Evolutionary conservation across 1,140 invertebrate genomes (phyloP).

Genomic region (Neuroterus valhalla): DNA sequence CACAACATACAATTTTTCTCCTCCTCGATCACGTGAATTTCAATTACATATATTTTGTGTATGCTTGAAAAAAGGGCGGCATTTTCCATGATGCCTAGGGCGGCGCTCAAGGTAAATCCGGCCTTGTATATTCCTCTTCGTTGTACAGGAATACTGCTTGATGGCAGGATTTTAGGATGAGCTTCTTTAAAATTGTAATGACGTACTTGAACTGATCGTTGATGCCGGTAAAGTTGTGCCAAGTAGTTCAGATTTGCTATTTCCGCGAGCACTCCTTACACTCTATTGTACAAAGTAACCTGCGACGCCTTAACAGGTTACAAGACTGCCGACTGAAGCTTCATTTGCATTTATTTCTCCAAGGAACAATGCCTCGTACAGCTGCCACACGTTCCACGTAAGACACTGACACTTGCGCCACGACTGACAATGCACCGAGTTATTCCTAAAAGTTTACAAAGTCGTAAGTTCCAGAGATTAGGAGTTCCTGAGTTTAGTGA

Average conservation of each 20-base stretch:
- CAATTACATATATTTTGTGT: no score
- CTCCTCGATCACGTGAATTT: no score
- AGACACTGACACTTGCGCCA: not conserved
- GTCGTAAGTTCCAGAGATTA: not conserved
- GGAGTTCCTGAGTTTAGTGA: not conserved
- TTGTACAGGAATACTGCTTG: not conserved
- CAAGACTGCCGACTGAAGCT: conserved; percentile 20
- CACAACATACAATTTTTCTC: no score
- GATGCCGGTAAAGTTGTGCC: not conserved
- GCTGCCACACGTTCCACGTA: conserved; percentile 30
- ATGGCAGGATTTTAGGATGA: not conserved
- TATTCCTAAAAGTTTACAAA: conserved; percentile 5
- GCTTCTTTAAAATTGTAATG: not conserved
- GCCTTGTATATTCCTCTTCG: no score
- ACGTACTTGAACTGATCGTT: not conserved
- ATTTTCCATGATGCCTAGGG: no score
- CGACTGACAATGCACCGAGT: conserved; percentile 12
- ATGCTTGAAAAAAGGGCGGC: no score
- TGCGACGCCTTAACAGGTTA: conserved; percentile 28
- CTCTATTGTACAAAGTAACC: conserved; percentile 16
- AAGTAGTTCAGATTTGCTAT: conserved; percentile 20
- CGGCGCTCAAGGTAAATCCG: no score
- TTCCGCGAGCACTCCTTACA: conserved; percentile 7
- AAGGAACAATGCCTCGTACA: conserved; percentile 33
- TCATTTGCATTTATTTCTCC: conserved; percentile 29